Percentiles rank a stretch among this genome's conserved stretches.
Conservation (phyloP, 1,140 invertebrate genomes). For the Delia radicum region DNA sequence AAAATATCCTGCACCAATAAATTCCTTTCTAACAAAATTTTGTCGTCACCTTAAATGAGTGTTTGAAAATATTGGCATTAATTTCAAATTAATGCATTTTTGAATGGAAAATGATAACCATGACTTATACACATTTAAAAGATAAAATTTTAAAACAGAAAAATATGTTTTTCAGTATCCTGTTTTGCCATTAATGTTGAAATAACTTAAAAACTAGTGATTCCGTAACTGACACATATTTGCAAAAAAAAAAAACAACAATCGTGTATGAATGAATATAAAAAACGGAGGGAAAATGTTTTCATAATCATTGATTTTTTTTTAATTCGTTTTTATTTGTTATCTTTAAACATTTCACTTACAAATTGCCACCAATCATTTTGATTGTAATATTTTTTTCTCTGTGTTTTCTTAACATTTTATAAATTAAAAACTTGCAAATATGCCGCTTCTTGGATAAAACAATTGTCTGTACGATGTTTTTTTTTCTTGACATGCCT, state of each 20-base stretch:
- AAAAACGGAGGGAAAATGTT: not conserved
- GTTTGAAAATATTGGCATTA: not conserved
- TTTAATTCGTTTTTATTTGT: not conserved
- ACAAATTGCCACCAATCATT: conserved; percentile 1
- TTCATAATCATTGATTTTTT: not conserved
- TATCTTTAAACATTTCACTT: not conserved
- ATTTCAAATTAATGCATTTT: not conserved
- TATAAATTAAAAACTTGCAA: not conserved
- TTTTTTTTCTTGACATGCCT: too few species aligned
- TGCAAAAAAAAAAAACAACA: not conserved
- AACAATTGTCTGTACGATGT: too few species aligned
- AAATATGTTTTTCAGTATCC: not conserved
- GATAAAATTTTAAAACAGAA: too few species aligned
- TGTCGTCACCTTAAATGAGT: too few species aligned
- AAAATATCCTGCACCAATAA: too few species aligned
- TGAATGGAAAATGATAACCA: too few species aligned
- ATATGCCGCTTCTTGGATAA: too few species aligned
- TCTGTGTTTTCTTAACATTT: not conserved
- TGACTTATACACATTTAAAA: too few species aligned
- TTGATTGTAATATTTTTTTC: not conserved
- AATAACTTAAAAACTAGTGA: not conserved
- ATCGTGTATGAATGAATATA: not conserved
- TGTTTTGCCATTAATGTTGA: conserved; percentile 17
- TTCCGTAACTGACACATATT: conserved; percentile 17
- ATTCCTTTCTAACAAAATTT: too few species aligned